A percentile compares a stretch with the other conserved stretches of the same genome.
Evolutionary conservation across 2,113 vertebrate species (phyloP).

Genomic region (Paraplagusia blochii): DNA sequence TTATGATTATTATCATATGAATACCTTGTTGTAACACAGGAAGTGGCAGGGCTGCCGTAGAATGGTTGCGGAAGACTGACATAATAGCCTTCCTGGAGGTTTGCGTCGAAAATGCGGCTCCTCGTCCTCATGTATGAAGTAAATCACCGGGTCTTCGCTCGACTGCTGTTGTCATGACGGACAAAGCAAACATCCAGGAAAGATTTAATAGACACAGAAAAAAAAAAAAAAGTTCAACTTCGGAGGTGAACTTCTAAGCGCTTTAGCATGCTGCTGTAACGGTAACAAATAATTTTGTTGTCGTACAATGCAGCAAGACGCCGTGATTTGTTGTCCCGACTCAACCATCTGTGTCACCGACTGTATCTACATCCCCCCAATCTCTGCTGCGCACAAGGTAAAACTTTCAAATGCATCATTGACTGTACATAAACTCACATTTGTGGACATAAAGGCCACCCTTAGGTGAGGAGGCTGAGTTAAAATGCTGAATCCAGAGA

Average conservation of each 20-base stretch:
- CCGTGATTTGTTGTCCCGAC: conserved; percentile 43
- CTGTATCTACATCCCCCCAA: conserved; percentile 51
- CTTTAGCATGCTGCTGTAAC: conserved; percentile 25
- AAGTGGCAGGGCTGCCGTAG: conserved; percentile 61
- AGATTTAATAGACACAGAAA: conserved; percentile 20
- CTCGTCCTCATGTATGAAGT: conserved; percentile 47
- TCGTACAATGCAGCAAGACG: conserved; percentile 32
- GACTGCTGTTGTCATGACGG: conserved; percentile 29
- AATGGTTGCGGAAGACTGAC: conserved; percentile 70
- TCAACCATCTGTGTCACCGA: conserved; percentile 32
- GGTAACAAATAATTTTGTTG: conserved; percentile 36
- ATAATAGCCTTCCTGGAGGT: conserved; percentile 54
- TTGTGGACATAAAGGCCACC: conserved; percentile 71
- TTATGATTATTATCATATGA: conserved; percentile 75
- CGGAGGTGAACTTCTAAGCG: conserved; percentile 30
- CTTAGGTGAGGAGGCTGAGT: conserved; percentile 66
- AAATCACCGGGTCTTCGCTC: conserved; percentile 49
- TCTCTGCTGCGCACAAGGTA: conserved; percentile 56
- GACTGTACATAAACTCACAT: conserved; percentile 61
- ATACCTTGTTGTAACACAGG: conserved; percentile 70
- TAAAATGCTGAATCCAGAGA: conserved; percentile 71
- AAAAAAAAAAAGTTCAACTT: conserved; percentile 32
- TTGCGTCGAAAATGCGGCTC: conserved; percentile 51
- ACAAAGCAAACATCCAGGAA: conserved; percentile 48
- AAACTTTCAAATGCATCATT: conserved; percentile 71